Conservation (phyloP, 2,888 invertebrate species). For the Platynereis dumerilii region DNA sequence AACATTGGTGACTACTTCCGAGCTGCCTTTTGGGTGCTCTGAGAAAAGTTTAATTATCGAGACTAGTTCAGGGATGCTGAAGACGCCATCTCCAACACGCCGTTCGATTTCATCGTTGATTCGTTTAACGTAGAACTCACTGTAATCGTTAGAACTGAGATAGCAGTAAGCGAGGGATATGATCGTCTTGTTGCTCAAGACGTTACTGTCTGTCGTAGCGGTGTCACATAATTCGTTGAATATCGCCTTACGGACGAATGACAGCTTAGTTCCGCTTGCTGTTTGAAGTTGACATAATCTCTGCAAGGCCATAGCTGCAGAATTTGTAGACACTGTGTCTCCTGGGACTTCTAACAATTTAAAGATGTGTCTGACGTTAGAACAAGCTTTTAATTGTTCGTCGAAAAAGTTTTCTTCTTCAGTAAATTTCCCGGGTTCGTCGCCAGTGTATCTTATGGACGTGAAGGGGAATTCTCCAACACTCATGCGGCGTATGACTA, state of each 20-base stretch:
- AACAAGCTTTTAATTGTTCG: conserved; percentile 38
- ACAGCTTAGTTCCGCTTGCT: conserved; percentile 23
- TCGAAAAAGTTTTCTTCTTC: conserved; percentile 42
- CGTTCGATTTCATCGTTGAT: conserved; percentile 72
- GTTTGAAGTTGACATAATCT: conserved; percentile 43
- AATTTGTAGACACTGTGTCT: conserved; percentile 63
- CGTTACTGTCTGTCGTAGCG: conserved; percentile 50
- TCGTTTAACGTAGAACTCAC: conserved; percentile 46
- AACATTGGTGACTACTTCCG: conserved; percentile 69
- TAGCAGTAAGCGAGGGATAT: conserved; percentile 41
- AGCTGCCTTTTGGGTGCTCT: conserved; percentile 65
- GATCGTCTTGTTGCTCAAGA: conserved; percentile 38
- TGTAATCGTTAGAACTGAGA: conserved; percentile 36
- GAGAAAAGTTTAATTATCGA: conserved; percentile 69
- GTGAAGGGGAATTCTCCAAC: conserved; percentile 37
- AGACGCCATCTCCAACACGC: conserved; percentile 70
- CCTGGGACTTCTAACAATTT: conserved; percentile 65
- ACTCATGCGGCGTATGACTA: conserved; percentile 68
- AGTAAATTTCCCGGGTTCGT: conserved; percentile 35
- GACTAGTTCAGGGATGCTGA: conserved; percentile 70
- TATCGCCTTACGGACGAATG: conserved; percentile 63
- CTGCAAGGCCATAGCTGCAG: conserved; percentile 46
- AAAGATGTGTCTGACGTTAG: conserved; percentile 54
- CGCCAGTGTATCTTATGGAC: conserved; percentile 32
- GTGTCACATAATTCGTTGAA: conserved; percentile 66